Evolutionary conservation across 2,888 invertebrate species (phyloP), one percentile per base, ranked within the genome.

Genomic region (Chrysina gloriosa): DNA sequence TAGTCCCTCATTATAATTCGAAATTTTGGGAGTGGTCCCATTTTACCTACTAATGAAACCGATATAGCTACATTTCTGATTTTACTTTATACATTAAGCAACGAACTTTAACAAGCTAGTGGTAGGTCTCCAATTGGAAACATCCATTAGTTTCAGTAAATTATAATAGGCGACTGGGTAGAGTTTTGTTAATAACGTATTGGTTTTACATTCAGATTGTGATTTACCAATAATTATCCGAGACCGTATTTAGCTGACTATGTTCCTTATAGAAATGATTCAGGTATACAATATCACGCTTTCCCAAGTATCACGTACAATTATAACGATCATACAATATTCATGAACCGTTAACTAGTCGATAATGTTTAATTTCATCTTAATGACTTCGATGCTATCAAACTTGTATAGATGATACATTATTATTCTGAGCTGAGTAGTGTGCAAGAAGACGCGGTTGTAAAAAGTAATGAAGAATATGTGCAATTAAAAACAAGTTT

Each of bases 281-380:
- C n/a, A n/a, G n/a, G 25, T 11, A 25, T 25, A 48, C 25, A 23
- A n/a, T 21, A 48, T 48, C 2, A 23, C 11, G 11, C 19, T 14
- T 52, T 11, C 31, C 19, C 9, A 16, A 31, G n/a, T 9, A 70
- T 75, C 77, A 77, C 76, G 77, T 76, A 65, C 76, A 34, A 58
- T 69, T 73, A 70, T 75, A 77, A 77, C 74, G 71, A 69, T 71
- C 72, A 69, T 65, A 64, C 67, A 14, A 70, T 73, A 73, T 76
- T 77, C 74, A 77, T 72, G 73, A 75, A 50, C 73, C 73, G 76
- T 75, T 76, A 77, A 76, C 72, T 77, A 74, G 73, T 73, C 74
- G 73, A 73, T 69, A 64, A 70, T 70, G 64, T 67, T 66, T 67
- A 52, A 39, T 42, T 67, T 63, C 50, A 69, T 70, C 69, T 70